phyloP scores from a whole-genome alignment of 2,113 vertebrate genomes.

The Halichoeres trimaculatus region DNA sequence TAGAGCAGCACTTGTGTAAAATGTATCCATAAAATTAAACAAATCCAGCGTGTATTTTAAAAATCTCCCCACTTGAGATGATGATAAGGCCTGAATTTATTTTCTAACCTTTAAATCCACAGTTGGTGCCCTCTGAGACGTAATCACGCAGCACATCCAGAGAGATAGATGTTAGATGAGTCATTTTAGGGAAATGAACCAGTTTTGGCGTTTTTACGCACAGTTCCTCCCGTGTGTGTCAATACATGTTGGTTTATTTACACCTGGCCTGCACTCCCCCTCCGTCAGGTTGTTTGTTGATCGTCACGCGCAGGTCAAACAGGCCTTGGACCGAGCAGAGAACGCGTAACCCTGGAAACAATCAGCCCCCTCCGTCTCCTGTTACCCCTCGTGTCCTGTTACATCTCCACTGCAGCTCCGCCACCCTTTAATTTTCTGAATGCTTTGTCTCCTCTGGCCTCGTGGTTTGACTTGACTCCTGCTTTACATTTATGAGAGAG shows the following conservation, averaged over 20 bases:
- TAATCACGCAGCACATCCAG: too few relatives aligned
- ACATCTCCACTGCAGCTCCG: slow-evolving; percentile 44
- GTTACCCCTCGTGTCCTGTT: slow-evolving; percentile 75
- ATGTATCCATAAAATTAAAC: too few relatives aligned
- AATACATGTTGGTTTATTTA: slow-evolving; percentile 40
- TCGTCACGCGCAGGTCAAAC: slow-evolving; percentile 58
- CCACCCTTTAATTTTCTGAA: slow-evolving; percentile 52
- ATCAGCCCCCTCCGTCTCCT: slow-evolving; percentile 71
- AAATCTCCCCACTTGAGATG: too few relatives aligned
- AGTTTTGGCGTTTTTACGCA: background rate
- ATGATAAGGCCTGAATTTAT: too few relatives aligned
- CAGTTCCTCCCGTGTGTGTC: background rate
- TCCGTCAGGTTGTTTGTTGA: slow-evolving; percentile 33
- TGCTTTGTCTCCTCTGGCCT: slow-evolving; percentile 37
- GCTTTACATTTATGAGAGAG: background rate
- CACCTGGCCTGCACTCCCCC: slow-evolving; percentile 19
- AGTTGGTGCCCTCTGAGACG: too few relatives aligned
- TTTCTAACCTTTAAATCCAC: too few relatives aligned
- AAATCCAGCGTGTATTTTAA: too few relatives aligned
- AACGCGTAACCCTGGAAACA: slow-evolving; percentile 72
- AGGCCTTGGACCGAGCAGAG: slow-evolving; percentile 49
- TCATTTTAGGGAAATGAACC: too few relatives aligned
- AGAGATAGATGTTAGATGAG: too few relatives aligned
- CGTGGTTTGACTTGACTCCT: slow-evolving; percentile 5
- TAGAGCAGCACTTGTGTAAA: too few relatives aligned